These are phyloP conservation scores for Ennomos quercinarius DNA, from an alignment of 2,888 invertebrate species.

Conservation along the genomic window DNA sequence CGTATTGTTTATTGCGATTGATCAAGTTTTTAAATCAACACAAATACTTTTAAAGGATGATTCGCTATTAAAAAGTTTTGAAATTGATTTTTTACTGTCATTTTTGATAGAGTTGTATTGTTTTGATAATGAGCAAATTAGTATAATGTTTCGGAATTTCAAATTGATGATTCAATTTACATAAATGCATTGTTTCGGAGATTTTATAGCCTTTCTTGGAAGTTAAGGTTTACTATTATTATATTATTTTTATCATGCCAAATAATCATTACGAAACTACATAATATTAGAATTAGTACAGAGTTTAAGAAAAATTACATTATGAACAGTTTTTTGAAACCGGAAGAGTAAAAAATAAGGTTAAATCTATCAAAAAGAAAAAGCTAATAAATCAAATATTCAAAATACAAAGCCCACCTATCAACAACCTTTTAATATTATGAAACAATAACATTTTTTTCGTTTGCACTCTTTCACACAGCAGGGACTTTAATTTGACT, in stretches of 20 bases:
- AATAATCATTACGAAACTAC: too few species aligned
- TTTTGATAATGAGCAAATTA: slow-evolving; percentile 42
- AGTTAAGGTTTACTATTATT: too few species aligned
- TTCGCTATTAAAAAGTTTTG: slow-evolving; percentile 13
- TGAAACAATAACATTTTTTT: slow-evolving; percentile 55
- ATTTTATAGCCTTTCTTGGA: not conserved
- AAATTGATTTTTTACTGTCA: slow-evolving; percentile 42
- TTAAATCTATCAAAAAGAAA: slow-evolving; percentile 34
- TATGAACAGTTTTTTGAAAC: slow-evolving; percentile 14
- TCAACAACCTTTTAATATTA: slow-evolving; percentile 44
- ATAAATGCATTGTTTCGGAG: slow-evolving; percentile 1
- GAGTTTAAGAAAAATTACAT: too few species aligned
- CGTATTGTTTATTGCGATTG: slow-evolving; percentile 34
- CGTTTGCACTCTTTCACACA: slow-evolving; percentile 33
- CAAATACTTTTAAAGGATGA: slow-evolving; percentile 15
- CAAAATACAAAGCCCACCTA: slow-evolving; percentile 54
- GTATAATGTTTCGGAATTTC: slow-evolving; percentile 31
- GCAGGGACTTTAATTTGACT: slow-evolving; percentile 14
- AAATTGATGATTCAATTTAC: slow-evolving; percentile 18
- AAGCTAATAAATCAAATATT: slow-evolving; percentile 59
- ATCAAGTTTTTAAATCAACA: slow-evolving; percentile 28
- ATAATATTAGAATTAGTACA: too few species aligned
- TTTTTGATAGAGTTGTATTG: slow-evolving; percentile 52
- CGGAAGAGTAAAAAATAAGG: slow-evolving; percentile 54
- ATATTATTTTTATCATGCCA: too few species aligned